Conservation (phyloP, 2,888 invertebrate genomes). For the Spicauda simplicius region DNA sequence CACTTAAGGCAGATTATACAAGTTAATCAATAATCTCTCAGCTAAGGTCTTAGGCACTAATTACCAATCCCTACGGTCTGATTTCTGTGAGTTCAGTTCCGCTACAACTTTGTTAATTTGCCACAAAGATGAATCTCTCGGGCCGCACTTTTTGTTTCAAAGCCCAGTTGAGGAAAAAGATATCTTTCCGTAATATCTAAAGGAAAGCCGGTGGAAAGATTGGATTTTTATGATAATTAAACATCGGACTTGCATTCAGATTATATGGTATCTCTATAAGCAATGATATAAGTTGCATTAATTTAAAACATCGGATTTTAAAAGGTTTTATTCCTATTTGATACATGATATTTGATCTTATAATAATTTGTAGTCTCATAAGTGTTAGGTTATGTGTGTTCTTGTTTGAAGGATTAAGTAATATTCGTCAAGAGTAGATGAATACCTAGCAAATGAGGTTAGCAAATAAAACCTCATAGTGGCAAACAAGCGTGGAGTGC, state of each 20-base stretch:
- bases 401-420: too few relatives aligned
- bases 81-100: conserved; percentile 43
- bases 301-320: too few relatives aligned
- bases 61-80: conserved; percentile 47
- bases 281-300: too few relatives aligned
- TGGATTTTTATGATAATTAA: conserved; percentile 14
- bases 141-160: conserved; percentile 48
- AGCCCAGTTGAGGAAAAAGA: conserved; percentile 28
- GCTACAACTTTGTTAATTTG: conserved; percentile 49
- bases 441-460: too few relatives aligned
- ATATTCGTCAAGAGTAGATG: too few relatives aligned
- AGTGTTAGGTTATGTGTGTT: too few relatives aligned
- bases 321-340: too few relatives aligned
- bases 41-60: conserved; percentile 45
- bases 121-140: conserved; percentile 45
- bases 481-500: too few relatives aligned
- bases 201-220: conserved; percentile 5
- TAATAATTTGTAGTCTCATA: too few relatives aligned
- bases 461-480: too few relatives aligned
- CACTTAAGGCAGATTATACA: conserved; percentile 10
- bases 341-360: too few relatives aligned
- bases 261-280: neutral
- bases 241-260: neutral
- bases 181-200: conserved; percentile 6
- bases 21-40: conserved; percentile 40